Evolutionary conservation across 2,797 vertebrate species (phyloP).

Genomic region (Capromys pilorides): DNA sequence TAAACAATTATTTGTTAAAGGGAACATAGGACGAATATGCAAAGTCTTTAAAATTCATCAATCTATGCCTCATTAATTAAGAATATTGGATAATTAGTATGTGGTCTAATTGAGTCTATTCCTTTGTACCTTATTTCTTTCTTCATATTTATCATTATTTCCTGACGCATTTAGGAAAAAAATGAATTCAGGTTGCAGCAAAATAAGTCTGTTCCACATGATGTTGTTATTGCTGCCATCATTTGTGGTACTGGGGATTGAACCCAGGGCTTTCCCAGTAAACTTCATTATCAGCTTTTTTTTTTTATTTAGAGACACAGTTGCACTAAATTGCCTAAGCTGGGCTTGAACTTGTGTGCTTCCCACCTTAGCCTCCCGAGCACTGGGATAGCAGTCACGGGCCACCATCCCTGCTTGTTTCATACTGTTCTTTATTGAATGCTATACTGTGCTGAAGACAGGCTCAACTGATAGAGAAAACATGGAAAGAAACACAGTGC

Average conservation of each 20-base stretch:
- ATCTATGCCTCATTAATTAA: conserved; percentile 66
- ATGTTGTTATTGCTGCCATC: not conserved
- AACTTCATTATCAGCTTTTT: not conserved
- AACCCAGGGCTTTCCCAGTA: not conserved
- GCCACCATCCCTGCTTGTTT: not conserved
- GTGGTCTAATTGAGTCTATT: conserved; percentile 53
- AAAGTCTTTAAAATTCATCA: conserved; percentile 64
- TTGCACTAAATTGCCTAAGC: not conserved
- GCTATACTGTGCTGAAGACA: not conserved
- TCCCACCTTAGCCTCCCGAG: not conserved
- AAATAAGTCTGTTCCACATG: conserved; percentile 38
- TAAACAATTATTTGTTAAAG: conserved; percentile 67
- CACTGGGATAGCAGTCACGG: not conserved
- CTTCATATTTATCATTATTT: conserved; percentile 50
- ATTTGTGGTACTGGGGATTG: not conserved
- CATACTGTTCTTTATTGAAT: not conserved
- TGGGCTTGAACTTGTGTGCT: not conserved
- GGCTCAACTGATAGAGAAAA: not conserved
- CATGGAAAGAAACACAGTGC: not conserved
- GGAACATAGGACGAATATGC: not conserved
- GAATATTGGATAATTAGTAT: conserved; percentile 69
- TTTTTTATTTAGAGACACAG: not conserved
- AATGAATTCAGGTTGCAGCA: not conserved
- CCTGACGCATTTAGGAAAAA: conserved; percentile 45
- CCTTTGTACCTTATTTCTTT: conserved; percentile 37